phyloP scores from a whole-genome alignment of 2,113 vertebrate genomes.

The Oxyruncus cristatus region DNA sequence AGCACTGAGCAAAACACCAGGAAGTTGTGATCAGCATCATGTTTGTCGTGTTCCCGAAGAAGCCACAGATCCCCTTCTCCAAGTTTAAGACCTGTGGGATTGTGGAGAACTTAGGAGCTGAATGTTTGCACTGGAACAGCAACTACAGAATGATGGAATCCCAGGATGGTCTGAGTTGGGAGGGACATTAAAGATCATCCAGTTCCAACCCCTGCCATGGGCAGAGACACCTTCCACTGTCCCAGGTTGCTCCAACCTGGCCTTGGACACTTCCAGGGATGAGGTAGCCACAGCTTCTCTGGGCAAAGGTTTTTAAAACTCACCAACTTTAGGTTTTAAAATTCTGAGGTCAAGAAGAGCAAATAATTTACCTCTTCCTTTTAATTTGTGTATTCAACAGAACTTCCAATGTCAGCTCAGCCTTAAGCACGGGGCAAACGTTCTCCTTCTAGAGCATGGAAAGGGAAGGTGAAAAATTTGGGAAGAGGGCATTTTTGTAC shows the following conservation, averaged over 20 bases:
- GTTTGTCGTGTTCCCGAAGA: not conserved
- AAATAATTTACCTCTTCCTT: not conserved
- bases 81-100: not conserved
- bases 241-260: not conserved
- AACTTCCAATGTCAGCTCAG: not conserved
- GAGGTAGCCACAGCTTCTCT: not conserved
- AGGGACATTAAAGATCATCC: not conserved
- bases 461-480: not conserved
- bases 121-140: not conserved
- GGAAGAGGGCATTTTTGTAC: not conserved
- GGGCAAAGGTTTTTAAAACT: not conserved
- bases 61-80: not conserved
- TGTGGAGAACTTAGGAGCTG: not conserved
- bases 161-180: not conserved
- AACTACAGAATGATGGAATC: not conserved
- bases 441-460: not conserved
- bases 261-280: not conserved
- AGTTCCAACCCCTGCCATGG: not conserved
- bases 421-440: accelerated
- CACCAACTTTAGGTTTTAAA: not conserved
- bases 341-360: not conserved
- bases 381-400: not conserved
- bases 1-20: not conserved
- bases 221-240: not conserved
- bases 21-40: not conserved